Percentiles rank a stretch among this genome's conserved stretches.
Evolutionary conservation across 2,113 vertebrate genomes (phyloP).

Genomic region (Microtus montanus): DNA sequence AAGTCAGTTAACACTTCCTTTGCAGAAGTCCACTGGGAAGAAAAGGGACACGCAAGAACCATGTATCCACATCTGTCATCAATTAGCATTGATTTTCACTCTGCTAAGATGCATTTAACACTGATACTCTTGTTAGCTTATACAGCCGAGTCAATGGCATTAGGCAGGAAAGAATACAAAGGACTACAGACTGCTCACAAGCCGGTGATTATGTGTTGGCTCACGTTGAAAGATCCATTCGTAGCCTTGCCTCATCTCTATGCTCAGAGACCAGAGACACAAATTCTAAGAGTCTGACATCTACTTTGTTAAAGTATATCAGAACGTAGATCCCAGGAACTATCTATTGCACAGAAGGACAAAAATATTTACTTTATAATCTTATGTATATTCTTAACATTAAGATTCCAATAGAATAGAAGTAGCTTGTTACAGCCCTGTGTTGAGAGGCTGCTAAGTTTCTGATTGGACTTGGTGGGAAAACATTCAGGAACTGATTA

Average conservation of each 20-base stretch:
- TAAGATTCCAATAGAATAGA: neutral
- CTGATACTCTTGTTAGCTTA: neutral
- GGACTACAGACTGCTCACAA: neutral
- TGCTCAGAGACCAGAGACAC: neutral
- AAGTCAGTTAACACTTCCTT: conserved; percentile 54
- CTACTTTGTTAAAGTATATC: neutral
- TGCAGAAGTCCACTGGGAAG: conserved; percentile 5
- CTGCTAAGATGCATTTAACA: neutral
- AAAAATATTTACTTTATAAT: conserved; percentile 16
- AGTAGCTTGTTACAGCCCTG: neutral
- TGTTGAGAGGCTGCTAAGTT: neutral
- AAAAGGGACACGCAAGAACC: neutral
- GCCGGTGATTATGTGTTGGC: neutral
- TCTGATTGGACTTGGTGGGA: neutral
- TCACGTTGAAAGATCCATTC: neutral
- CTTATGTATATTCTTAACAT: neutral
- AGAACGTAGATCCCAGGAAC: neutral
- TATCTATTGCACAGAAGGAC: neutral
- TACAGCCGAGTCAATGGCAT: neutral
- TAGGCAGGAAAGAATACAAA: neutral
- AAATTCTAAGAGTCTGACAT: neutral
- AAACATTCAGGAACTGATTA: neutral
- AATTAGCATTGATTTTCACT: conserved; percentile 36
- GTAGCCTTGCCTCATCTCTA: neutral
- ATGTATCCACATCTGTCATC: neutral